Evolutionary conservation across 1,140 invertebrate genomes (phyloP).

Genomic region (Xylocopa sonorina): DNA sequence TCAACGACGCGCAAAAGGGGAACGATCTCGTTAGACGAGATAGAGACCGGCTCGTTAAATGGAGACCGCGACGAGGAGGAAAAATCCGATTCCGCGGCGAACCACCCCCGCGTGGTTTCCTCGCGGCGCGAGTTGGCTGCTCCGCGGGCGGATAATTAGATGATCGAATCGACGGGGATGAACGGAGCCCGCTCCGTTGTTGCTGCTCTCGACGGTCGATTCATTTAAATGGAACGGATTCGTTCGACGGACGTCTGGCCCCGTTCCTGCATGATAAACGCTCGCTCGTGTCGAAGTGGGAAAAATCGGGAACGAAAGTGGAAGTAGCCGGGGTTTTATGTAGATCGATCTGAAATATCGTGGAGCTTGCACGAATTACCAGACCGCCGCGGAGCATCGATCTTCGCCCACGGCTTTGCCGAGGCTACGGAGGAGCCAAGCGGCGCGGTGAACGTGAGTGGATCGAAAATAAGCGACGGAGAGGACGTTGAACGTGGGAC

Average conservation of each 20-base stretch:
- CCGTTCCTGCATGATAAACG: neutral
- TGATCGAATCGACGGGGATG: neutral
- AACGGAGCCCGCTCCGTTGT: neutral
- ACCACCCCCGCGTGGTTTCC: conserved; percentile 13
- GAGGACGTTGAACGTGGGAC: neutral
- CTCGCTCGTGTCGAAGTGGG: too few species aligned
- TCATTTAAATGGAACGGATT: neutral
- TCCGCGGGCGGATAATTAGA: neutral
- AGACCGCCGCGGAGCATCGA: neutral
- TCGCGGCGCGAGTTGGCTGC: neutral
- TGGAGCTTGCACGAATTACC: neutral
- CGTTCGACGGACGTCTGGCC: neutral
- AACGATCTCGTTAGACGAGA: conserved; percentile 18
- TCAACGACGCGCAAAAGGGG: neutral
- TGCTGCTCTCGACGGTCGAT: conserved; percentile 3
- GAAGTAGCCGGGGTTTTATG: neutral
- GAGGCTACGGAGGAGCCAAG: neutral
- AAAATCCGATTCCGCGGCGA: conserved; percentile 15
- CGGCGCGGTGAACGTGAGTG: neutral
- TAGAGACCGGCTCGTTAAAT: conserved; percentile 1
- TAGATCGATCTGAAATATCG: neutral
- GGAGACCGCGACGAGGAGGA: neutral
- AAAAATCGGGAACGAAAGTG: neutral
- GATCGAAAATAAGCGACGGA: neutral
- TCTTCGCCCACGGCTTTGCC: neutral